These are phyloP conservation scores for Irena cyanogastra DNA, from an alignment of 2,113 vertebrate species.

Conservation along the genomic window DNA sequence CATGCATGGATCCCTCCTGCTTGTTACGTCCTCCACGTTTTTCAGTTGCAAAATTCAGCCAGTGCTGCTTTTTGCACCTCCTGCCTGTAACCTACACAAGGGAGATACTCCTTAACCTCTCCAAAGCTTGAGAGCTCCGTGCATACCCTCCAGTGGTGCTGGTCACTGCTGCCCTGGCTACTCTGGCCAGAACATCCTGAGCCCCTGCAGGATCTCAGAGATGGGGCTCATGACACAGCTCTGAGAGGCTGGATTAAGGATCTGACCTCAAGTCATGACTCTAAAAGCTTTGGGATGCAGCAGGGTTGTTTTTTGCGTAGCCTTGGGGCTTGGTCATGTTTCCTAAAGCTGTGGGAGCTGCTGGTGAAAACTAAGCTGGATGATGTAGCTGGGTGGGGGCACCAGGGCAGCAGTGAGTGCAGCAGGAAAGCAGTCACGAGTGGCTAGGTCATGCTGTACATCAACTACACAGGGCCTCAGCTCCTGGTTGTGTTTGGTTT, in stretches of 20 bases:
- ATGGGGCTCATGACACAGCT: neutral
- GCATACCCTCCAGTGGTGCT: neutral
- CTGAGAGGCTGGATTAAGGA: neutral
- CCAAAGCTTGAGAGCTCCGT: neutral
- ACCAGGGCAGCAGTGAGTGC: neutral
- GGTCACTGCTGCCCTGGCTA: neutral
- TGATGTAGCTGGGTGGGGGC: too few species aligned
- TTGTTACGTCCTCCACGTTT: neutral
- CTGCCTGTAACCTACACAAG: neutral
- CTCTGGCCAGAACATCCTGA: neutral
- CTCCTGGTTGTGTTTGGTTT: neutral
- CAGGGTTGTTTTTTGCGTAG: neutral
- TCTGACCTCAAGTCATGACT: neutral
- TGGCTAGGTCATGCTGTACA: neutral
- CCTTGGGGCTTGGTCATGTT: neutral
- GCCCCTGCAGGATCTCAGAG: neutral
- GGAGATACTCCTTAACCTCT: neutral
- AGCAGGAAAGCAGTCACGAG: neutral
- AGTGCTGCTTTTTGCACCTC: neutral
- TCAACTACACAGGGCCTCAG: neutral
- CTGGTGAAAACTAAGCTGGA: neutral
- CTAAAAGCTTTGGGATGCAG: neutral
- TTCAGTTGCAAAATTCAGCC: neutral
- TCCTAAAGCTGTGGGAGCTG: neutral
- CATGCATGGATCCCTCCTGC: rapidly evolving